These are phyloP conservation scores for Astreopora myriophthalma DNA, from an alignment of 64 coral and sea anemone genomes.

Conservation along the genomic window DNA sequence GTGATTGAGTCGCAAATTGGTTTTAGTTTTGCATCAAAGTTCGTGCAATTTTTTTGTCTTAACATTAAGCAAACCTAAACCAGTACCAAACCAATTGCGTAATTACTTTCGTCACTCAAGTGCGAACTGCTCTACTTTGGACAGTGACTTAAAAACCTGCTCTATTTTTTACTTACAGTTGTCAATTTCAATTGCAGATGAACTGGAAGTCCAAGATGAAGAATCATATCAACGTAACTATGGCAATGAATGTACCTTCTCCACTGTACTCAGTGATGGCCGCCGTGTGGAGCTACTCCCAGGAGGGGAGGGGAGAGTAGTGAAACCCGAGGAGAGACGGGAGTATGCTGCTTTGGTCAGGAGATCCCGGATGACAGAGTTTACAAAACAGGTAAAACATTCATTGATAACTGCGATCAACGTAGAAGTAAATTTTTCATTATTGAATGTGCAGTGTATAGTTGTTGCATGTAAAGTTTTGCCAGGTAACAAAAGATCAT, in stretches of 20 bases:
- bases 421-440: too few relatives aligned
- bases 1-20: too few relatives aligned
- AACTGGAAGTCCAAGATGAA: slow-evolving; percentile 49
- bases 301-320: slow-evolving; percentile 19
- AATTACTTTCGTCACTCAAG: too few relatives aligned
- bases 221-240: slow-evolving; percentile 43
- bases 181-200: slow-evolving; percentile 13
- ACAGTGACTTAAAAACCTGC: too few relatives aligned
- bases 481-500: too few relatives aligned
- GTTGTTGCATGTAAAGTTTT: too few relatives aligned
- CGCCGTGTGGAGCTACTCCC: slow-evolving; percentile 29
- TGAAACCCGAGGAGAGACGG: slow-evolving; percentile 19
- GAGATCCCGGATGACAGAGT: slow-evolving; percentile 67
- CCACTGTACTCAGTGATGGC: slow-evolving; percentile 66
- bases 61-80: too few relatives aligned
- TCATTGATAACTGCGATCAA: neutral
- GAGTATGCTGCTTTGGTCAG: slow-evolving; percentile 46
- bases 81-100: too few relatives aligned
- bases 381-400: slow-evolving; percentile 40
- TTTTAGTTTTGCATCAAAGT: too few relatives aligned
- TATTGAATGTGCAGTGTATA: too few relatives aligned
- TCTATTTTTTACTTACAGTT: neutral
- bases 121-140: too few relatives aligned
- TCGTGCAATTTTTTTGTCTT: too few relatives aligned
- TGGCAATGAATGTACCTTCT: slow-evolving; percentile 56